phyloP scores from a whole-genome alignment of 2,888 invertebrate genomes.

The Pherbina coryleti region DNA sequence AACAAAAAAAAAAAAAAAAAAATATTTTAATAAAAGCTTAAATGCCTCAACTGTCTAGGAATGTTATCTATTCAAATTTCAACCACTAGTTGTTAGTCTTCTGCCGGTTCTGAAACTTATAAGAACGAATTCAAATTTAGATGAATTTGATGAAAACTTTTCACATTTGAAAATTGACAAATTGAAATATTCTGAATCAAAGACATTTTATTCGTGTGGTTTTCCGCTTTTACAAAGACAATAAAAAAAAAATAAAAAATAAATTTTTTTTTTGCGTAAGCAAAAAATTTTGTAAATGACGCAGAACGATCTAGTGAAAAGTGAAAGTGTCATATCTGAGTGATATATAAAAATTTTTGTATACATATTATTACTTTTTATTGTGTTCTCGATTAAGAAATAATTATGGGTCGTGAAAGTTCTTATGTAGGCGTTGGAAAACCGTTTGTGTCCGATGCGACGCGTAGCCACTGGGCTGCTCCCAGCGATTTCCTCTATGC shows the following conservation, averaged over 20 bases:
- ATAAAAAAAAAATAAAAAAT: too few species aligned
- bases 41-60: too few species aligned
- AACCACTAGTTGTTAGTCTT: constrained; percentile 50
- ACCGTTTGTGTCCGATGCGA: constrained; percentile 62
- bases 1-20: too few species aligned
- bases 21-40: too few species aligned
- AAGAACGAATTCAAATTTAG: constrained; percentile 50
- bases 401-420: constrained; percentile 59
- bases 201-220: background rate
- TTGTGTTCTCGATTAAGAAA: background rate
- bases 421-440: constrained; percentile 63
- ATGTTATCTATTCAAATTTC: background rate
- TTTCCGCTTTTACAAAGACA: too few species aligned
- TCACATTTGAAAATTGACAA: too few species aligned
- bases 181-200: too few species aligned
- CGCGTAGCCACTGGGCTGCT: constrained; percentile 78
- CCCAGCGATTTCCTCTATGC: constrained; percentile 83
- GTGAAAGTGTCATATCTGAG: too few species aligned
- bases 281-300: background rate
- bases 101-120: constrained; percentile 58
- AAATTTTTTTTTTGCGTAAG: too few species aligned
- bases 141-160: background rate
- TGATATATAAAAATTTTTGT: too few species aligned
- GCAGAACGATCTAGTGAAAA: too few species aligned
- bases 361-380: too few species aligned